phyloP scores from a whole-genome alignment of 92 coral and sea anemone species.

The Epizoanthus illoricatus region DNA sequence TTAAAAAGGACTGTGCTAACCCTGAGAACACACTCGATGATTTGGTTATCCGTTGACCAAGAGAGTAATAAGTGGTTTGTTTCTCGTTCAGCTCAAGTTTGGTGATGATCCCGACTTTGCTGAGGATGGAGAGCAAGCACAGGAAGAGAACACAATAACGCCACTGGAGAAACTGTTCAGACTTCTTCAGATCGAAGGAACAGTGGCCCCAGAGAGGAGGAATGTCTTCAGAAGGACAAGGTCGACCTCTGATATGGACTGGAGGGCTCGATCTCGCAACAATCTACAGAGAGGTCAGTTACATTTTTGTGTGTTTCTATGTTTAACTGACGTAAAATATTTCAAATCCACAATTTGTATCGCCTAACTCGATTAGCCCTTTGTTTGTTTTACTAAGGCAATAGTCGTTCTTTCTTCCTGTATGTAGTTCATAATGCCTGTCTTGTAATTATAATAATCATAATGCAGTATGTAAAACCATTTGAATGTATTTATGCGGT shows the following conservation, averaged over 20 bases:
- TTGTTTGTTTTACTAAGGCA: too few species aligned
- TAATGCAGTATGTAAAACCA: too few species aligned
- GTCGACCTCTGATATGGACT: conserved; percentile 25
- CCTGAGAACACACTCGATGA: too few species aligned
- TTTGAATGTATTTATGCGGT: too few species aligned
- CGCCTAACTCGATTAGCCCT: too few species aligned
- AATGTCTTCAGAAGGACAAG: conserved; percentile 10
- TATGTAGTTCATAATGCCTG: too few species aligned
- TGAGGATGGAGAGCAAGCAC: conserved; percentile 6
- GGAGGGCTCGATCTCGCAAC: neutral
- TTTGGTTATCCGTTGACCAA: neutral
- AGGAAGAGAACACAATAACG: conserved; percentile 19
- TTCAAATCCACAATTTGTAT: too few species aligned
- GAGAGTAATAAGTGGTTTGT: neutral
- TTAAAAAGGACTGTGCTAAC: too few species aligned
- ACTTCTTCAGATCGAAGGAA: conserved; percentile 28
- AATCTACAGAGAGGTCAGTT: conserved; percentile 12
- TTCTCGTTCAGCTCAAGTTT: conserved; percentile 49
- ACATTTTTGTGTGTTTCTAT: too few species aligned
- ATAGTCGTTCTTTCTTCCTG: too few species aligned
- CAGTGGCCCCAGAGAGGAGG: conserved; percentile 6
- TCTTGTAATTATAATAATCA: too few species aligned
- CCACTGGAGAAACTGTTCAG: conserved; percentile 46
- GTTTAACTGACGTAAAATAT: too few species aligned
- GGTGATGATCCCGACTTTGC: conserved; percentile 56